Conservation (phyloP, 2,797 vertebrate genomes). For the Pantherophis vulpinus region DNA sequence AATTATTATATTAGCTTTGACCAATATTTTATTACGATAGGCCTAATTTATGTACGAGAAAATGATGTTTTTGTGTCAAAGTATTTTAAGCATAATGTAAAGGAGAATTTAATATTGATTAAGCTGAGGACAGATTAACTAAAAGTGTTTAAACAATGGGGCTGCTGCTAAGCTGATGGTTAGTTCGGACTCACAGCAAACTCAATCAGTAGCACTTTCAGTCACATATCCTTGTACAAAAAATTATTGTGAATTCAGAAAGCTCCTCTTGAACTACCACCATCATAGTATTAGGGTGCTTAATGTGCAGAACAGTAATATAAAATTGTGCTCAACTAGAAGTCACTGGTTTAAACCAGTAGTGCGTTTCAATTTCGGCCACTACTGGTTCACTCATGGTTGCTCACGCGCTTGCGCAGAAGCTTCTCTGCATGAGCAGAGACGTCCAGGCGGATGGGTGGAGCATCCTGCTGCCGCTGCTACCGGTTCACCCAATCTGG, state of each 20-base stretch:
- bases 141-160: not conserved
- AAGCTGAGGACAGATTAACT: not conserved
- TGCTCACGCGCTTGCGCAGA: too few species aligned
- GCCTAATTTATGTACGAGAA: not conserved
- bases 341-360: not conserved
- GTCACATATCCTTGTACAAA: not conserved
- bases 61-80: not conserved
- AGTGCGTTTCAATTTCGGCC: too few species aligned
- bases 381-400: too few species aligned
- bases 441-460: too few species aligned
- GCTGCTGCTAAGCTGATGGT: not conserved
- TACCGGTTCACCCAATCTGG: too few species aligned
- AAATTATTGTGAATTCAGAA: not conserved
- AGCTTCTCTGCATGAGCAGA: too few species aligned
- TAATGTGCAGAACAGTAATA: not conserved
- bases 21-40: not conserved
- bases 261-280: not conserved
- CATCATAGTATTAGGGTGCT: not conserved
- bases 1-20: not conserved
- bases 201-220: not conserved
- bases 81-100: not conserved
- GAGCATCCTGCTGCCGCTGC: too few species aligned
- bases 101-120: not conserved
- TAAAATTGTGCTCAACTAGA: not conserved
- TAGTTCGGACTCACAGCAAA: not conserved